These are phyloP conservation scores for Trichopria drosophilae DNA, from an alignment of 2,888 invertebrate species.

Conservation along the genomic window DNA sequence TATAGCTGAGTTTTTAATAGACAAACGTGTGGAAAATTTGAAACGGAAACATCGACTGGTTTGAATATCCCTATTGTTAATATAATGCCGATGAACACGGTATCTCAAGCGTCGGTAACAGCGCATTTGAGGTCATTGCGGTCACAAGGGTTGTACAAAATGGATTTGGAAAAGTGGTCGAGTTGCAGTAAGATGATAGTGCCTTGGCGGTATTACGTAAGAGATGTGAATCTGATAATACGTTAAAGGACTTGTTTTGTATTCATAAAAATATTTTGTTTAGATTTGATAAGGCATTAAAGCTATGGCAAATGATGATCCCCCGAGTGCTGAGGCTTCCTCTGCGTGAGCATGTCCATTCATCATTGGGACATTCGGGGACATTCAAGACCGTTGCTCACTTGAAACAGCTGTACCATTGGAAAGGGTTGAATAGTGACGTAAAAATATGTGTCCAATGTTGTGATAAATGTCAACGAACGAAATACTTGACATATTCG, in stretches of 20 bases:
- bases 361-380: conserved; percentile 20
- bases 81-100: too few relatives aligned
- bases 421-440: conserved; percentile 19
- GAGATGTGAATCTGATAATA: too few relatives aligned
- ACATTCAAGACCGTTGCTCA: conserved; percentile 24
- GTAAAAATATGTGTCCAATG: conserved; percentile 14
- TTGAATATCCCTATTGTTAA: conserved; percentile 1
- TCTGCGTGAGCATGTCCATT: conserved; percentile 5
- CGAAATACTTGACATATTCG: too few relatives aligned
- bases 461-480: conserved; percentile 34
- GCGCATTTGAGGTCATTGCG: too few relatives aligned
- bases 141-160: too few relatives aligned
- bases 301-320: conserved; percentile 4
- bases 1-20: conserved; percentile 43
- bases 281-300: too few relatives aligned
- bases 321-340: background rate
- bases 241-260: too few relatives aligned
- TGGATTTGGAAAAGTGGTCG: too few relatives aligned
- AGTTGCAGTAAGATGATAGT: too few relatives aligned
- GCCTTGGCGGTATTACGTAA: too few relatives aligned
- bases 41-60: background rate
- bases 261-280: too few relatives aligned
- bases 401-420: conserved; percentile 19
- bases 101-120: too few relatives aligned
- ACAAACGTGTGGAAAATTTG: conserved; percentile 29